Evolutionary conservation across 2,888 invertebrate species (phyloP).

Genomic region (Autographa gamma): DNA sequence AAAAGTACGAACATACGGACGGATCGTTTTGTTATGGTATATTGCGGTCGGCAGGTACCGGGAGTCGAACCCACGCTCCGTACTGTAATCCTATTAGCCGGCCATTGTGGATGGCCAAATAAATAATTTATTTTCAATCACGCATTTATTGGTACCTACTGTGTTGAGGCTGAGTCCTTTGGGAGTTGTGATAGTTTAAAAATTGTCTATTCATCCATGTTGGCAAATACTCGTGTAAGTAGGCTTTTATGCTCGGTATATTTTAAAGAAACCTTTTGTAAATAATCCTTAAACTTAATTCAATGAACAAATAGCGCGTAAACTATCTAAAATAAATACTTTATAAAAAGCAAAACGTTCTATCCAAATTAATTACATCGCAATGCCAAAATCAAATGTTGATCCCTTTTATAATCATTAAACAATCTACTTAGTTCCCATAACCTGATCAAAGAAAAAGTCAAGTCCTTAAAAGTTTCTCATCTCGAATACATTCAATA

Average conservation of each 20-base stretch:
- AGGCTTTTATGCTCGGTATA: constrained; percentile 1
- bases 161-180: constrained; percentile 63
- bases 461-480: constrained; percentile 8
- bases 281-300: too few species aligned
- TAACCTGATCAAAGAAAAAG: constrained; percentile 3
- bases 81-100: constrained; percentile 84
- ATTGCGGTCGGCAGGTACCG: constrained; percentile 80
- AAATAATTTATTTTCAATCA: constrained; percentile 85
- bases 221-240: constrained; percentile 33
- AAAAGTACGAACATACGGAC: constrained; percentile 79
- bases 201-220: constrained; percentile 68
- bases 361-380: not conserved
- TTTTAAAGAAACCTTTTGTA: not conserved
- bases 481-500: constrained; percentile 19
- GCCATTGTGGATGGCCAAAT: constrained; percentile 82
- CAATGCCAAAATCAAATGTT: not conserved
- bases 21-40: constrained; percentile 72
- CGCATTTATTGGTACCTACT: constrained; percentile 67
- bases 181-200: constrained; percentile 65
- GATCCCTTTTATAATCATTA: not conserved
- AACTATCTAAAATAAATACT: not conserved
- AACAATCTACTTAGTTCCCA: not conserved
- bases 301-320: not conserved
- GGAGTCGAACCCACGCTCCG: constrained; percentile 82
- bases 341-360: not conserved